phyloP scores from a whole-genome alignment of 2,888 invertebrate species.

The Acrobasis consociella region DNA sequence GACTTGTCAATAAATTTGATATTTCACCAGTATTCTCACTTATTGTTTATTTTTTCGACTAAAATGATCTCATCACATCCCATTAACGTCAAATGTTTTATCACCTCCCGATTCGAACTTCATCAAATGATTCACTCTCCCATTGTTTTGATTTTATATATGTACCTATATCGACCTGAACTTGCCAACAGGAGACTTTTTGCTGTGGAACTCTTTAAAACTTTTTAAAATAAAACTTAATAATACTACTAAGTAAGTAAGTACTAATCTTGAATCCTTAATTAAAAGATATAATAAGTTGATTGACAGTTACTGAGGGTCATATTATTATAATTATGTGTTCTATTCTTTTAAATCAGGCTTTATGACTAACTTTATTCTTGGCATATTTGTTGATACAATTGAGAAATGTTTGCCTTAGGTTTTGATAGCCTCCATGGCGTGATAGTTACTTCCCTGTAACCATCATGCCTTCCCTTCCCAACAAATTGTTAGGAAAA shows the following conservation, averaged over 20 bases:
- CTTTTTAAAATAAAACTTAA: too few species aligned
- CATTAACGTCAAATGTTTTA: slow-evolving; percentile 5
- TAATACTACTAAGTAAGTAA: too few species aligned
- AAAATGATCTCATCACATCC: slow-evolving; percentile 16
- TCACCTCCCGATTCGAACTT: slow-evolving; percentile 1
- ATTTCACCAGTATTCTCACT: not conserved
- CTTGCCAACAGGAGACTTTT: not conserved
- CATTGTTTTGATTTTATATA: slow-evolving; percentile 12
- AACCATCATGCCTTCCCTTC: too few species aligned
- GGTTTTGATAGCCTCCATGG: too few species aligned
- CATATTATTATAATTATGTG: not conserved
- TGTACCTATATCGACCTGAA: not conserved
- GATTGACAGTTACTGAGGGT: not conserved
- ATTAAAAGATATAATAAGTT: not conserved
- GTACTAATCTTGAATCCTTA: not conserved
- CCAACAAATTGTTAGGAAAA: too few species aligned
- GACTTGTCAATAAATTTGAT: not conserved
- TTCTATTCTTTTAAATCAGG: too few species aligned
- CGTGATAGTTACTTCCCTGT: too few species aligned
- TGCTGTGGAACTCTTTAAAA: too few species aligned
- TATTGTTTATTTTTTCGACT: slow-evolving; percentile 3
- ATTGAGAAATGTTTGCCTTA: too few species aligned
- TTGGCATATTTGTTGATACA: too few species aligned
- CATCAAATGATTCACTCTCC: slow-evolving; percentile 2
- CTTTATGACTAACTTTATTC: too few species aligned